These are phyloP conservation scores for Drosophila algonquin DNA, from an alignment of 2,888 invertebrate genomes.

Conservation along the genomic window DNA sequence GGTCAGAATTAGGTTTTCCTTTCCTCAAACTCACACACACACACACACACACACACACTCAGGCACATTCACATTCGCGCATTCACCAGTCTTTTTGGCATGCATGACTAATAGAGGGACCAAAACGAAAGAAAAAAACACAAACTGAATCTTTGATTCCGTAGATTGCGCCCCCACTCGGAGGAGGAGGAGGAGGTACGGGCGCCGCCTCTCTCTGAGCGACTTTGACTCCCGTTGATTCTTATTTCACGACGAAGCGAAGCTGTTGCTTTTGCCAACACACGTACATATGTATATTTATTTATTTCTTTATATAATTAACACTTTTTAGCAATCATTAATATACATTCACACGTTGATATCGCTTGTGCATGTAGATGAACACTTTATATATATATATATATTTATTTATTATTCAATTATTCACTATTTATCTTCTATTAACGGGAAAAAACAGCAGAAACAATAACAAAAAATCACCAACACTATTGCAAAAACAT, in stretches of 20 bases:
- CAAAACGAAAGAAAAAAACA: constrained; percentile 31
- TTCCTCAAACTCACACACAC: constrained; percentile 3
- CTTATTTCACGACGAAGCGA: constrained; percentile 57
- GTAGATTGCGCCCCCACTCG: constrained; percentile 1
- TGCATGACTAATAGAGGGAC: constrained; percentile 62
- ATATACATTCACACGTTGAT: constrained; percentile 42
- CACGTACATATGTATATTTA: constrained; percentile 16
- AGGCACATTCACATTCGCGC: neutral
- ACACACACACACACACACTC: constrained; percentile 1
- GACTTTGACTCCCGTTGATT: constrained; percentile 51
- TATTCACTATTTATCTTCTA: constrained; percentile 78
- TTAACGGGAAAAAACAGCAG: constrained; percentile 67
- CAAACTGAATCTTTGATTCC: constrained; percentile 14
- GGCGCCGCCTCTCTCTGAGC: constrained; percentile 8
- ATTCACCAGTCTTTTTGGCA: constrained; percentile 22
- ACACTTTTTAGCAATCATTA: constrained; percentile 62
- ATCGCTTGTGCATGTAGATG: constrained; percentile 28
- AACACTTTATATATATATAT: constrained; percentile 46
- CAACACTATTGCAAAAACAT: constrained; percentile 72
- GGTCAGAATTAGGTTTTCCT: constrained; percentile 13
- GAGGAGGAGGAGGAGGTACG: constrained; percentile 15
- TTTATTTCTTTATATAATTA: constrained; percentile 68
- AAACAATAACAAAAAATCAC: constrained; percentile 60
- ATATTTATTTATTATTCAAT: constrained; percentile 69
- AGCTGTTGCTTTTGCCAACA: constrained; percentile 60